phyloP scores from a whole-genome alignment of 2,888 invertebrate genomes.

The Melanchra persicariae region DNA sequence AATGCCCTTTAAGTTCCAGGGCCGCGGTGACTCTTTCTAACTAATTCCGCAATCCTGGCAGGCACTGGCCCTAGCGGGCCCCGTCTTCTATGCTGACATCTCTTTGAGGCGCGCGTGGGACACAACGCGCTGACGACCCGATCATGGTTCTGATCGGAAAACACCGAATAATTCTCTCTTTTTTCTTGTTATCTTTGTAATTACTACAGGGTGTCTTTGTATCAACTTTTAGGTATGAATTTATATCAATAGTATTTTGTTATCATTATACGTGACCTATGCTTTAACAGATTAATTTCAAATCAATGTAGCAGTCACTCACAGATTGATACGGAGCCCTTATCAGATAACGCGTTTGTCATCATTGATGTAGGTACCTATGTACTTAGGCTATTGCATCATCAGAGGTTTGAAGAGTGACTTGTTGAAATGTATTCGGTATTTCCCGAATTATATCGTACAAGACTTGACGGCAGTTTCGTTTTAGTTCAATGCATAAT shows the following conservation, averaged over 20 bases:
- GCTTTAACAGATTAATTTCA: slow-evolving; percentile 39
- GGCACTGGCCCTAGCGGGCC: too few relatives aligned
- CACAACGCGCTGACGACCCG: too few relatives aligned
- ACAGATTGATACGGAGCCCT: slow-evolving; percentile 31
- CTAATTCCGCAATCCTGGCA: too few relatives aligned
- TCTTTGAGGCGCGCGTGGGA: too few relatives aligned
- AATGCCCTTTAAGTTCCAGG: too few relatives aligned
- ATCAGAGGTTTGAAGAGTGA: neutral
- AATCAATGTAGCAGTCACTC: slow-evolving; percentile 39
- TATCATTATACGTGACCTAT: slow-evolving; percentile 31
- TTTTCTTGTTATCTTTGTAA: neutral
- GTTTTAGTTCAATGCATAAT: too few relatives aligned
- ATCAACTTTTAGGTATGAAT: neutral
- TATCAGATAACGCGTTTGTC: slow-evolving; percentile 26
- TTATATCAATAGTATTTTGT: slow-evolving; percentile 21
- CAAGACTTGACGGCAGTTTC: too few relatives aligned
- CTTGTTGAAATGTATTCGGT: neutral
- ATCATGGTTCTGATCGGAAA: too few relatives aligned
- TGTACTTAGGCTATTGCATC: slow-evolving; percentile 6
- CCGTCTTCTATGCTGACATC: too few relatives aligned
- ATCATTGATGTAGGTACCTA: neutral
- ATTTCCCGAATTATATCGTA: too few relatives aligned
- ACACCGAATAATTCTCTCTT: neutral
- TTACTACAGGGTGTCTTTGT: neutral
- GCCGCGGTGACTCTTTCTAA: too few relatives aligned